Base-by-base conservation (phyloP, 2,113 vertebrate genomes). In the Tenrec ecaudatus region DNA sequence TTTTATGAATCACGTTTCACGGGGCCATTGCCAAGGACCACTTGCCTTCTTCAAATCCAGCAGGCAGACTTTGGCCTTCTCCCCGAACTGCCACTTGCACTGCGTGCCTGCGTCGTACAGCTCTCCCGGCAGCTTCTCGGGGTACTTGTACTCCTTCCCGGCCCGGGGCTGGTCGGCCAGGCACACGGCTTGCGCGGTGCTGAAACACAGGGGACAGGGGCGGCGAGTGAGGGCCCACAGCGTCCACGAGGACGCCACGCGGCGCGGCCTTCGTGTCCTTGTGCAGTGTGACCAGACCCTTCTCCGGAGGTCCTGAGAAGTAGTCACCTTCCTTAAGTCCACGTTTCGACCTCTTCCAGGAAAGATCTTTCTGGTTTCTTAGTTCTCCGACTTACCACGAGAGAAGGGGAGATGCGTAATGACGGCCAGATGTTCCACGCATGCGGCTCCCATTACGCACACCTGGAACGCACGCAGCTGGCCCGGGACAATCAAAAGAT, bases 51-150 rank as follows among this genome's bases (percentile, higher is more conserved):
- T 99, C 73, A 99, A 98, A 95, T 98, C 98, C 82, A 99, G 98
- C 92, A 98, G 98, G 97, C 99, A 99, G 89, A 99, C 98, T 97
- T 98, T 99, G 97, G 99, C 99, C 96, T 99, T 99, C 96, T 98
- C 98, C 82, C 99, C 99, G 73, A 99, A 99, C 94, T 99, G 99
- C 99, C 99, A 99, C 96, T 99, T 99, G 98, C 99, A 99, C 97
- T 99, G 99, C 0, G 98, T 99, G 97, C 99, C 98, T 0, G 99
- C 98, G 2, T 99, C 98, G 0, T 99, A 99, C 20, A 99, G 64
- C 96, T 99, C 98, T 33, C 99, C 99, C 0, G 99, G 99, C 79
- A 99, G 91, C 96, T 99, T 98, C 96, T 99, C 98, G 0, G 99
- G 99, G 92, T 99, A 99, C 68, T 96, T 98, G 96, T 99, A 99